phyloP scores from a whole-genome alignment of 2,888 invertebrate genomes.

The Cantharis nigra region DNA sequence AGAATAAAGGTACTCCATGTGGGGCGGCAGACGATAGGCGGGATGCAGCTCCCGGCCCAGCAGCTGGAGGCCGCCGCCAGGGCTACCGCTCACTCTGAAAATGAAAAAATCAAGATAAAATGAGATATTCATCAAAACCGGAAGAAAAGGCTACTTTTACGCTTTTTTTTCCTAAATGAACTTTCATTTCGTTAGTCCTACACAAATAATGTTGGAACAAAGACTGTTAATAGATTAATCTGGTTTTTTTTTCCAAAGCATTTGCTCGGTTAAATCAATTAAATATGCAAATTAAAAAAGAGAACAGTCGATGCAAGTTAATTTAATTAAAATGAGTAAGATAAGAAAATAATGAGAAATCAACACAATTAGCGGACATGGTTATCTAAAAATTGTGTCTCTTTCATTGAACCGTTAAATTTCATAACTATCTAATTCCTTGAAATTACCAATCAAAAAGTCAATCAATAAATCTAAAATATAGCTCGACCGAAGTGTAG shows the following conservation, averaged over 20 bases:
- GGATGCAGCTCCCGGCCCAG: slow-evolving; percentile 66
- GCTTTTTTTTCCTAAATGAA: neutral
- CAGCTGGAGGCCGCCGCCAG: slow-evolving; percentile 60
- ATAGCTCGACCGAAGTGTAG: neutral
- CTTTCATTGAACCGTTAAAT: neutral
- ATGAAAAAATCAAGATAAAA: slow-evolving; percentile 22
- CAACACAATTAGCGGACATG: neutral
- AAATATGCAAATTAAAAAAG: neutral
- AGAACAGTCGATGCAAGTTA: neutral
- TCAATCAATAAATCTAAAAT: neutral
- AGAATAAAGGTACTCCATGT: slow-evolving; percentile 79
- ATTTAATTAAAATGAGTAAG: neutral
- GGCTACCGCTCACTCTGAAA: slow-evolving; percentile 56
- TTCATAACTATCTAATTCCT: neutral
- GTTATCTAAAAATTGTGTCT: neutral
- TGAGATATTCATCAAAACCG: too few relatives aligned
- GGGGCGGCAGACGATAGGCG: slow-evolving; percentile 73
- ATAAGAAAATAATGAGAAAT: slow-evolving; percentile 1
- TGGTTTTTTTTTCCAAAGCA: neutral
- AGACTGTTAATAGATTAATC: neutral
- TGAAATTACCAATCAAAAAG: neutral
- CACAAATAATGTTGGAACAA: neutral
- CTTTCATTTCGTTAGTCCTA: neutral
- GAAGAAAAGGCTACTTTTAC: neutral
- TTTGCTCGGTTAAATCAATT: neutral